phyloP scores from a whole-genome alignment of 64 coral and sea anemone species.

The Montipora sp. region DNA sequence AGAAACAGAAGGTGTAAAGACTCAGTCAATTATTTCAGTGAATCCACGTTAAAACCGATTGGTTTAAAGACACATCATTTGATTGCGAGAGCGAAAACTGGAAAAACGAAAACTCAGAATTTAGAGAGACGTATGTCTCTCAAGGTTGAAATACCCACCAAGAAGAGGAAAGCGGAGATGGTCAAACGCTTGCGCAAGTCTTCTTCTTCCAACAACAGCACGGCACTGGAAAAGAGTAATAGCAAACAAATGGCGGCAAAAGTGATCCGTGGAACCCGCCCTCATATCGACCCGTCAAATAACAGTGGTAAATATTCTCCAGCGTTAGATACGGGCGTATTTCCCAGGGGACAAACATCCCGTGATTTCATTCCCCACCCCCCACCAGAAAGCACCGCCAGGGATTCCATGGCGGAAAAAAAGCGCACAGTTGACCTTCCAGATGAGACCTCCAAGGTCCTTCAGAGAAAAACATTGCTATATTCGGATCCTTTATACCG shows the following conservation, averaged over 20 bases:
- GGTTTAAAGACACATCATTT: background rate
- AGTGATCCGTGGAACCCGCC: background rate
- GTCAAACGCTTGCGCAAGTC: background rate
- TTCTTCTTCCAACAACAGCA: background rate
- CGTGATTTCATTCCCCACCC: conserved; percentile 4
- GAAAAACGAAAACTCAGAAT: background rate
- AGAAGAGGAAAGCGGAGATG: background rate
- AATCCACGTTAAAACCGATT: conserved; percentile 14
- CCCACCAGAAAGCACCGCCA: background rate
- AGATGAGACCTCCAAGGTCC: conserved; percentile 7
- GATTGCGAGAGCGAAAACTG: background rate
- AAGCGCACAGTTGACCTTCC: background rate
- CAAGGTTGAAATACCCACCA: background rate
- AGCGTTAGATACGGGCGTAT: background rate
- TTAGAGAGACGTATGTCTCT: background rate
- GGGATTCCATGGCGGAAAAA: background rate
- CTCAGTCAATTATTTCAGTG: background rate
- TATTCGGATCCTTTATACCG: conserved; percentile 32
- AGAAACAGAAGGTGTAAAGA: background rate
- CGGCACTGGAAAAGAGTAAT: background rate
- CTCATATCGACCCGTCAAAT: background rate
- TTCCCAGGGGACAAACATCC: background rate
- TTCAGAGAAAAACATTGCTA: conserved; percentile 22
- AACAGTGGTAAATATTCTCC: background rate
- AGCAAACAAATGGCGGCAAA: background rate